These are phyloP conservation scores for Lydus trimaculatus DNA, from an alignment of 2,888 invertebrate genomes.

Conservation along the genomic window DNA sequence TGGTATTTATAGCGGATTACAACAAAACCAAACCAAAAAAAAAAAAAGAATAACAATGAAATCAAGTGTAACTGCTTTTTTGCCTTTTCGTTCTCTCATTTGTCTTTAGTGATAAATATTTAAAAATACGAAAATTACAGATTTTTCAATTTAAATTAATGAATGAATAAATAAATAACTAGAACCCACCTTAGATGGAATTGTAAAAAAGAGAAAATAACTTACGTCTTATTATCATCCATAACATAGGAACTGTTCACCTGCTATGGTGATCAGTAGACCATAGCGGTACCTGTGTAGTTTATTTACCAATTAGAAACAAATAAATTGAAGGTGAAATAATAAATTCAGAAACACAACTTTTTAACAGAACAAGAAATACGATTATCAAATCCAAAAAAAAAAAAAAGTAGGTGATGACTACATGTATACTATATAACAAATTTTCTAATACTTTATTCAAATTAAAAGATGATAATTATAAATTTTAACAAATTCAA, in stretches of 20 bases:
- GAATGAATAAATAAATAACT: not conserved
- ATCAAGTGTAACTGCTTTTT: conserved; percentile 7
- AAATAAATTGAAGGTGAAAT: not conserved
- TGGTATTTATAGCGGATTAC: not conserved
- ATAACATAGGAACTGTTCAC: conserved; percentile 29
- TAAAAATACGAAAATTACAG: not conserved
- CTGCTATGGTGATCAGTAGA: conserved; percentile 33
- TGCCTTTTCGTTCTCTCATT: not conserved
- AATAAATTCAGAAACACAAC: not conserved
- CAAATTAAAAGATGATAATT: not conserved
- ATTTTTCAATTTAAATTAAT: not conserved
- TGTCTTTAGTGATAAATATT: not conserved
- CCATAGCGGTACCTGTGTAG: conserved; percentile 32
- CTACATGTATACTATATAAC: not conserved
- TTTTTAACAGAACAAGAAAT: conserved; percentile 11
- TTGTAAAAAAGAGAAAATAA: conserved; percentile 12
- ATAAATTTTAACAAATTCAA: not conserved
- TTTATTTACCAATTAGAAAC: conserved; percentile 1
- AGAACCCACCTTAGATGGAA: not conserved
- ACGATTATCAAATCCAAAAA: conserved; percentile 22
- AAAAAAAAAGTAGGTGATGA: not conserved
- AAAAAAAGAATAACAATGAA: not conserved
- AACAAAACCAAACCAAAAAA: not conserved
- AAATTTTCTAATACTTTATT: too few species aligned
- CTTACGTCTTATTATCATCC: conserved; percentile 35